Percentiles rank a stretch among this genome's conserved stretches.
Conservation (phyloP, 2,797 vertebrate species). For the Pipistrellus nathusii region DNA sequence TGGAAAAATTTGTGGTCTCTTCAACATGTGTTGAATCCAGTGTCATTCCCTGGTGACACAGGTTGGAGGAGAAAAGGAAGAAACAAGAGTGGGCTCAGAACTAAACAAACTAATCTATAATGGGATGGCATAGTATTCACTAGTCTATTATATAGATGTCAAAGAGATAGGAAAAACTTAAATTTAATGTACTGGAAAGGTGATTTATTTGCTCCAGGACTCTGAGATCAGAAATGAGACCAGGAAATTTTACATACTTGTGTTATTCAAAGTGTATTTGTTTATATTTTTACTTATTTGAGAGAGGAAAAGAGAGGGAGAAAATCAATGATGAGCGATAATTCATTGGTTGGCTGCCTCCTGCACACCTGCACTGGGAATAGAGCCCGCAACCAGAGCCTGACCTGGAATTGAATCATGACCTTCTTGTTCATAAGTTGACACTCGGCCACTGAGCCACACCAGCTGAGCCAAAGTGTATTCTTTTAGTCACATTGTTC, state of each 20-base stretch:
- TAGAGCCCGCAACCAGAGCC: no score
- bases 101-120: not conserved
- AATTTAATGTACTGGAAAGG: not conserved
- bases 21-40: not conserved
- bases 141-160: not conserved
- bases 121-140: not conserved
- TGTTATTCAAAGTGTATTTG: not conserved
- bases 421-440: no score
- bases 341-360: no score
- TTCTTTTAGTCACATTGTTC: not conserved
- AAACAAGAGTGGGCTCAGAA: not conserved
- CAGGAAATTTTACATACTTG: not conserved
- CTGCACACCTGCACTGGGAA: no score
- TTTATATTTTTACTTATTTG: no score
- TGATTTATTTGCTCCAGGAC: not conserved
- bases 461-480: no score
- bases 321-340: no score
- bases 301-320: no score
- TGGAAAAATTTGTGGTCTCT: constrained; percentile 47
- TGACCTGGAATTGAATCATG: no score
- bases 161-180: not conserved
- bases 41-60: not conserved
- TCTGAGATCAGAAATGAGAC: not conserved
- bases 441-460: no score
- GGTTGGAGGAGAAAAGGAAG: not conserved